phyloP scores from a whole-genome alignment of 64 coral and sea anemone genomes.

The Pachyseris speciosa region DNA sequence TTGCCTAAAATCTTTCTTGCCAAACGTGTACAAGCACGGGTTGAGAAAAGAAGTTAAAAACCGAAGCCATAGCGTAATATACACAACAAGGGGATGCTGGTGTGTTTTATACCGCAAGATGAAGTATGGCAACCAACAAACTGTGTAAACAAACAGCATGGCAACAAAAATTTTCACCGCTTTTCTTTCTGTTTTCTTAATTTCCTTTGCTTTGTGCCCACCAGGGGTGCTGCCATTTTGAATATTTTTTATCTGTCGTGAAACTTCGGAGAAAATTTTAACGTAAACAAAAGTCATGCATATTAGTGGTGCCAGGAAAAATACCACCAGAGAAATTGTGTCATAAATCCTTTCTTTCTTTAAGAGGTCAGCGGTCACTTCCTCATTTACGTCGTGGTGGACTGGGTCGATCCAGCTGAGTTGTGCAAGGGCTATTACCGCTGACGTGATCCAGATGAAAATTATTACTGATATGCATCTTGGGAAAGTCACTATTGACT shows the following conservation, averaged over 20 bases:
- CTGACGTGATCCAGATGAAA: conserved; percentile 46
- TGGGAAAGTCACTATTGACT: not conserved
- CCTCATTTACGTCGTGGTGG: not conserved
- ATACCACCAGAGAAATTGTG: not conserved
- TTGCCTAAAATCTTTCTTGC: conserved; percentile 44
- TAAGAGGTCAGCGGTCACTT: not conserved
- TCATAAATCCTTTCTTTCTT: conserved; percentile 19
- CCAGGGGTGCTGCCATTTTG: not conserved
- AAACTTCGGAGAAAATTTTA: conserved; percentile 29
- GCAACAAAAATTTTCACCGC: not conserved
- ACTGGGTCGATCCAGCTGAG: conserved; percentile 18
- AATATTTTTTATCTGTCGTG: conserved; percentile 8
- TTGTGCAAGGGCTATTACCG: conserved; percentile 2
- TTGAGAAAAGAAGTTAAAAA: conserved; percentile 38
- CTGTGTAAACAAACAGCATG: conserved; percentile 39
- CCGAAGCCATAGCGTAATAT: conserved; percentile 16
- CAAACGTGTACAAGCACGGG: conserved; percentile 50
- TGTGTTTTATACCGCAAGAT: not conserved
- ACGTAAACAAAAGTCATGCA: conserved; percentile 41
- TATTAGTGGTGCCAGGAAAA: conserved; percentile 13
- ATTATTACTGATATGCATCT: not conserved
- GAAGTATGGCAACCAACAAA: conserved; percentile 59
- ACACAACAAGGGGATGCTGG: not conserved
- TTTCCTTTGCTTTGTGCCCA: not conserved
- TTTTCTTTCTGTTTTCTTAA: conserved; percentile 23